Evolutionary conservation across 92 coral and sea anemone genomes (phyloP).

Genomic region (Zoanthus gigantus): DNA sequence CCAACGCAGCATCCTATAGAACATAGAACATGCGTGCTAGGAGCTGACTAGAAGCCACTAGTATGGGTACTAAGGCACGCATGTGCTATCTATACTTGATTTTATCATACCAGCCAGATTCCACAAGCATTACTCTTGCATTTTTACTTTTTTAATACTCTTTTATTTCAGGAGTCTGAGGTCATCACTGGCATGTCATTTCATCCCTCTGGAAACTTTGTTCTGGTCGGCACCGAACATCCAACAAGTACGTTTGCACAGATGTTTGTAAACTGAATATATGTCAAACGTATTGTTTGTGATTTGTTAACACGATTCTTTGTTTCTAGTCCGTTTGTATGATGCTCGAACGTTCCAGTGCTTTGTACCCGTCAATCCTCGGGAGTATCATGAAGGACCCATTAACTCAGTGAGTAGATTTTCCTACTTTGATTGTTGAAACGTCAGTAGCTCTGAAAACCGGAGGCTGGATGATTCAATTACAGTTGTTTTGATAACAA

Average conservation of each 20-base stretch:
- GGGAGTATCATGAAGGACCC: constrained; percentile 94
- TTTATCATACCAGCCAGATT: too few relatives aligned
- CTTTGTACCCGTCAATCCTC: constrained; percentile 87
- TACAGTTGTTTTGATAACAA: too few relatives aligned
- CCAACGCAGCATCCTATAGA: too few relatives aligned
- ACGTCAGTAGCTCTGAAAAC: background rate
- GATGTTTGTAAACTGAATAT: background rate
- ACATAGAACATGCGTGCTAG: too few relatives aligned
- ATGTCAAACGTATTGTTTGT: background rate
- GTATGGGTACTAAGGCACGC: too few relatives aligned
- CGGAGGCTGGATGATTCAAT: too few relatives aligned
- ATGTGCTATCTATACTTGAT: too few relatives aligned
- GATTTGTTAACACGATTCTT: background rate
- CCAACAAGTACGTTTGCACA: constrained; percentile 87
- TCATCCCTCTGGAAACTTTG: constrained; percentile 95
- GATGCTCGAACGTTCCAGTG: constrained; percentile 93
- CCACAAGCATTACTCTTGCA: too few relatives aligned
- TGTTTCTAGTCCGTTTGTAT: constrained; percentile 86
- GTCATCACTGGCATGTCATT: constrained; percentile 89
- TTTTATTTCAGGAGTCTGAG: constrained; percentile 85
- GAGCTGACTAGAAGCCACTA: too few relatives aligned
- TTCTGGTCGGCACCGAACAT: constrained; percentile 95
- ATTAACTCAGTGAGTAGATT: constrained; percentile 79
- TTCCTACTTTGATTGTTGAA: background rate
- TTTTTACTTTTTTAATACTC: background rate